Conservation (phyloP, 2,113 vertebrate genomes). For the Connochaetes taurinus region DNA sequence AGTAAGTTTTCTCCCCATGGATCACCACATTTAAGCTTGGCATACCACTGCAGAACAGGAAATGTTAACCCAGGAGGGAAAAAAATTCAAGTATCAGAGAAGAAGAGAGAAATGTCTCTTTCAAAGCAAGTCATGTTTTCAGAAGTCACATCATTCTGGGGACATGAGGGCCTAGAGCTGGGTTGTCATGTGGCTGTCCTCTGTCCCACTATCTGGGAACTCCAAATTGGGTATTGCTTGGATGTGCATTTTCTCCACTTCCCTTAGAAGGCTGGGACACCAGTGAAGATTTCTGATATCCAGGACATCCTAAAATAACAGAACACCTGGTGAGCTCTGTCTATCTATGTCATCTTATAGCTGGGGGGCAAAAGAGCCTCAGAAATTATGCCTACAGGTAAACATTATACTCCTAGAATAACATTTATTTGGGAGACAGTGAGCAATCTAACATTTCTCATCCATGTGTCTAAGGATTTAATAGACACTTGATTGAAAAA, state of each 20-base stretch:
- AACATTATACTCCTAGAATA: background rate
- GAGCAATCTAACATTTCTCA: background rate
- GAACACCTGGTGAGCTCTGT: background rate
- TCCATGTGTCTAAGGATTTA: background rate
- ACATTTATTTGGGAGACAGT: background rate
- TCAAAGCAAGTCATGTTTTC: background rate
- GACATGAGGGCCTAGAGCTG: background rate
- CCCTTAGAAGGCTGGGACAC: background rate
- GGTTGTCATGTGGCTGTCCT: background rate
- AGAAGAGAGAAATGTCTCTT: background rate
- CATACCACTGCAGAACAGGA: background rate
- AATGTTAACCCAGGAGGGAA: background rate
- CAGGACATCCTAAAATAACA: background rate
- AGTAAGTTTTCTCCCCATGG: background rate
- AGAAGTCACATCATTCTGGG: background rate
- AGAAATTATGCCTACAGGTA: background rate
- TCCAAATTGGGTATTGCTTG: background rate
- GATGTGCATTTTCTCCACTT: background rate
- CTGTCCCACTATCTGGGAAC: background rate
- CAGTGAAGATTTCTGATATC: background rate
- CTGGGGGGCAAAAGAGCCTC: background rate
- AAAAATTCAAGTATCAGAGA: background rate
- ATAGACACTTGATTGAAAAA: background rate
- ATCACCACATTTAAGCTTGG: background rate
- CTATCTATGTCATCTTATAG: background rate